Evolutionary conservation across 2,113 vertebrate species (phyloP), one percentile per base, ranked within the genome.

Genomic region (Progne subis): DNA sequence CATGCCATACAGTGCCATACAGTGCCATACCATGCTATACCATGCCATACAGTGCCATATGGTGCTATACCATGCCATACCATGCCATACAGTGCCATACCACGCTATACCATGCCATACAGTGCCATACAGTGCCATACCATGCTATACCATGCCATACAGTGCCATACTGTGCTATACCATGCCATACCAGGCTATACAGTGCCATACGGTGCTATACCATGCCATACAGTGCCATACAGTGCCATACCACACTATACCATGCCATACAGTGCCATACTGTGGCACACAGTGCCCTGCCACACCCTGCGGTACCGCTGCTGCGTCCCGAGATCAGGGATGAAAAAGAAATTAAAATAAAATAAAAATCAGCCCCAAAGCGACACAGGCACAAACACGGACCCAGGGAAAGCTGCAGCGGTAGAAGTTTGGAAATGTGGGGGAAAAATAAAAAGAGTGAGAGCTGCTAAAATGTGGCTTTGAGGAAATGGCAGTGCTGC

Each of bases 321-420:
- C 41, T 41, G 50, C 0, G 2, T 43, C 20, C 31, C 3, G 2
- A 52, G 9, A 37, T 9, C 16, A 2, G 6, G 31, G 9, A 14
- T 4, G 2, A 2, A 4, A 12, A 29, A 26, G 7, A 5, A 10
- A 25, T 41, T 14, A 41, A 46, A 19, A 32, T 14, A 12, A 20
- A 56, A 14, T 8, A 28, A 23, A 46, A n/a, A 14, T 8, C n/a
- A 3, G 3, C 18, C 65, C 9, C 15, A 5, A 26, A 47, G 12
- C 0, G 0, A 6, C 8, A 4, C 25, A 52, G 16, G 16, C 43
- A 10, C 4, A 12, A 28, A 7, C 19, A 2, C 2, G 2, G 34
- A 19, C 9, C 3, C 3, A 1, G 11, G 8, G 7, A 23, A n/a
- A 70, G 2, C 57, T 8, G 44, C 49, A 23, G 59, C 37, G 1